Evolutionary conservation across 2,113 vertebrate genomes (phyloP).

Genomic region (Hippocampus barbouri): DNA sequence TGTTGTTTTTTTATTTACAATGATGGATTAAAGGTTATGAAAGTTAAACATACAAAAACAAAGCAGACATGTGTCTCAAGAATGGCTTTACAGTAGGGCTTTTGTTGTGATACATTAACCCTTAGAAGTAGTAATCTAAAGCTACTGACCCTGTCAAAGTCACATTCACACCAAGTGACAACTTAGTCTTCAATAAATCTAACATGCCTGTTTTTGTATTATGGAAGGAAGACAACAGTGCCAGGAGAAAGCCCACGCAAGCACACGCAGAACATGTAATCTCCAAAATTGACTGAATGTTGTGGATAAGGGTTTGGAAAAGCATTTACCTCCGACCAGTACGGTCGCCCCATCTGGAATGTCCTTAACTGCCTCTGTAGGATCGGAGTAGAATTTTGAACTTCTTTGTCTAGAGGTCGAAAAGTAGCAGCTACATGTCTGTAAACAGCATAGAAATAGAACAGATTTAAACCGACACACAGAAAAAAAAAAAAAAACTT

Average conservation of each 20-base stretch:
- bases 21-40: too few relatives aligned
- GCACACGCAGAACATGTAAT: background rate
- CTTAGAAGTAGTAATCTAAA: too few relatives aligned
- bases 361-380: conserved; percentile 89
- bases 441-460: conserved; percentile 25
- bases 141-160: too few relatives aligned
- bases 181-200: background rate
- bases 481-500: background rate
- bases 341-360: conserved; percentile 85
- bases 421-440: conserved; percentile 80
- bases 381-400: conserved; percentile 82
- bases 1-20: too few relatives aligned
- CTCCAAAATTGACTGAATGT: background rate
- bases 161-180: background rate
- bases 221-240: background rate
- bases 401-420: conserved; percentile 75
- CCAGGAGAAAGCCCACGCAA: background rate
- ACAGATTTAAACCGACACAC: background rate
- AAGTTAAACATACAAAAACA: too few relatives aligned
- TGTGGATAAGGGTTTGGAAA: background rate
- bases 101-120: too few relatives aligned
- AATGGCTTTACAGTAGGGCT: too few relatives aligned
- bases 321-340: conserved; percentile 87
- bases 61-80: too few relatives aligned
- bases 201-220: background rate